Evolutionary conservation across 2,113 vertebrate species (phyloP).

Genomic region (Eublepharis macularius): DNA sequence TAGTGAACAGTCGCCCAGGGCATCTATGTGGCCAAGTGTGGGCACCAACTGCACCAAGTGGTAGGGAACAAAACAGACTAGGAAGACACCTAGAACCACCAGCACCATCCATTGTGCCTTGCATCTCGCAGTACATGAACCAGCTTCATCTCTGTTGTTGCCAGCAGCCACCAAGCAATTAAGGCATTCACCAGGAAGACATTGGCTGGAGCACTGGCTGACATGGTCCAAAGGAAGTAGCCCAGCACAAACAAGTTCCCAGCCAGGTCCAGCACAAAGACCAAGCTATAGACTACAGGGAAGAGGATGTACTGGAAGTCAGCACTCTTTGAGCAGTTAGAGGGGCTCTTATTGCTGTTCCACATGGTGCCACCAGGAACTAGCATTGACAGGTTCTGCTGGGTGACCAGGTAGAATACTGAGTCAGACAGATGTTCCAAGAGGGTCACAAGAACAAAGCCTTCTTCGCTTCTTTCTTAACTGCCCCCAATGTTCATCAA

Average conservation of each 20-base stretch:
- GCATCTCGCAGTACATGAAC: conserved; percentile 6
- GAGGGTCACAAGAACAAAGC: too few relatives aligned
- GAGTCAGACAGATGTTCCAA: too few relatives aligned
- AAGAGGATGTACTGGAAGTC: conserved; percentile 58
- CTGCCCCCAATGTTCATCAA: too few relatives aligned
- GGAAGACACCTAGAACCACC: conserved; percentile 27
- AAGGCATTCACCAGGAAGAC: conserved; percentile 72
- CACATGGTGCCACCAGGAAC: background rate
- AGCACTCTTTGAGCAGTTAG: background rate
- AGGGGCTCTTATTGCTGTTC: background rate
- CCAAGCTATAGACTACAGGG: conserved; percentile 61
- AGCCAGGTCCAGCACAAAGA: conserved; percentile 61
- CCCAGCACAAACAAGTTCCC: conserved; percentile 70
- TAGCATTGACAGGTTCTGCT: background rate
- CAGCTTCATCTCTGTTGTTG: background rate
- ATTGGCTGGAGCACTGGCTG: conserved; percentile 64
- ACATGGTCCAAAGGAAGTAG: conserved; percentile 67
- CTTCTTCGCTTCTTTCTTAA: too few relatives aligned
- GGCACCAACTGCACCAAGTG: conserved; percentile 38
- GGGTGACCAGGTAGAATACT: background rate
- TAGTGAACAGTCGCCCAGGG: conserved; percentile 19
- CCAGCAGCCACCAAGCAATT: conserved; percentile 47
- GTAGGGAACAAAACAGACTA: conserved; percentile 34
- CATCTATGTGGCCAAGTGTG: background rate
- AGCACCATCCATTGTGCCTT: conserved; percentile 31